phyloP scores from a whole-genome alignment of 2,797 vertebrate species.

The Pteronotus mesoamericanus region DNA sequence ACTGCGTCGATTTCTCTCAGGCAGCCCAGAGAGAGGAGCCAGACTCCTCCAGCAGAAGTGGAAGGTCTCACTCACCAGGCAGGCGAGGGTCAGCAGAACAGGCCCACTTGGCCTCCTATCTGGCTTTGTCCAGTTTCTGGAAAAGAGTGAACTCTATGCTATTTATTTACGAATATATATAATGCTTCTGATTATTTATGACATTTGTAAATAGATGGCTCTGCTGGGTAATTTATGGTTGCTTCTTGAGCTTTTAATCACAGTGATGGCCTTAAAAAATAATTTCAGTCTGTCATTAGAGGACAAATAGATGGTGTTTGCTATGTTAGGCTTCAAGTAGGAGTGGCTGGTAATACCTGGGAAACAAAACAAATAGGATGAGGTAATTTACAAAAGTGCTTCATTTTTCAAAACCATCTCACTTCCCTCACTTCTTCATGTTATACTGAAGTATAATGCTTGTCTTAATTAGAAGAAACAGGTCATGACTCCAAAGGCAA shows the following conservation, averaged over 20 bases:
- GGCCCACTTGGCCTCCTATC: neutral
- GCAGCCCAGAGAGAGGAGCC: neutral
- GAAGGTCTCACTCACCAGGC: neutral
- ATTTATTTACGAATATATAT: constrained; percentile 50
- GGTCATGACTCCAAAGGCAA: constrained; percentile 65
- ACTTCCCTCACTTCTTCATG: constrained; percentile 35
- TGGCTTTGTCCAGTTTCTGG: constrained; percentile 29
- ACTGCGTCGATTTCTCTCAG: neutral
- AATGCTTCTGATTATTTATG: constrained; percentile 62
- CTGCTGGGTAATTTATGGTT: constrained; percentile 63
- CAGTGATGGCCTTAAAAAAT: constrained; percentile 64
- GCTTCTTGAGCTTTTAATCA: constrained; percentile 63
- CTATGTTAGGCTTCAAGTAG: neutral
- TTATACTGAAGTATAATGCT: constrained; percentile 50
- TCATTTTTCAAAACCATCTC: constrained; percentile 65
- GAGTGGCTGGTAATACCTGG: constrained; percentile 52
- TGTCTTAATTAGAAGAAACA: constrained; percentile 70
- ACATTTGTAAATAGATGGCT: constrained; percentile 60
- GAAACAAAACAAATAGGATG: constrained; percentile 64
- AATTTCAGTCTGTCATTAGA: constrained; percentile 63
- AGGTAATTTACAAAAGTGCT: constrained; percentile 70
- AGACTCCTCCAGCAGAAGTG: neutral
- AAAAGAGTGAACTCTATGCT: constrained; percentile 15
- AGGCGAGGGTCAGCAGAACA: neutral
- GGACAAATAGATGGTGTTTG: constrained; percentile 62